Percentiles rank a stretch among this genome's conserved stretches.
Conservation (phyloP, 2,797 vertebrate species). For the Sebastes itinus region DNA sequence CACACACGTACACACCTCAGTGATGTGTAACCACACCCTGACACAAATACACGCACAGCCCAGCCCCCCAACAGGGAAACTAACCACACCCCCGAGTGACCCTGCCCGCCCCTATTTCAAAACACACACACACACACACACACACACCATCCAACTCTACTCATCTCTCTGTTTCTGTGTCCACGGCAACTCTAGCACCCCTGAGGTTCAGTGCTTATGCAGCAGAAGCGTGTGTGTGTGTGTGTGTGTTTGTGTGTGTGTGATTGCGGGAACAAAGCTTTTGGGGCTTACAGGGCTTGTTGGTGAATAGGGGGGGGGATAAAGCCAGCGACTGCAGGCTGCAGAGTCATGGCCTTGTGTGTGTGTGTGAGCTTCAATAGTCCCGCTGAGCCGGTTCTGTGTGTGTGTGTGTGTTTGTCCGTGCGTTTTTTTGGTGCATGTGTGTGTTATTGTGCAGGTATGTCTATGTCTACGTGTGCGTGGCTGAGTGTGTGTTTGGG, state of each 20-base stretch:
- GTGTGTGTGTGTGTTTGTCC: conserved; percentile 55
- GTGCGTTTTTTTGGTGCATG: conserved; percentile 50
- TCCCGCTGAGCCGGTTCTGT: conserved; percentile 83
- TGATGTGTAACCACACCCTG: conserved; percentile 72
- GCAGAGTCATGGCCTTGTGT: conserved; percentile 85
- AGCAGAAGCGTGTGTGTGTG: conserved; percentile 79
- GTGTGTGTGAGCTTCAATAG: conserved; percentile 80
- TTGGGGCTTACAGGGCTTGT: conserved; percentile 75
- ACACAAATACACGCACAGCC: conserved; percentile 41
- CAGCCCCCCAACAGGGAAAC: conserved; percentile 31
- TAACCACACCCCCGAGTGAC: conserved; percentile 63
- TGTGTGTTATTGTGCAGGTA: conserved; percentile 28
- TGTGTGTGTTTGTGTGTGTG: conserved; percentile 10
- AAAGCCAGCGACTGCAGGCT: conserved; percentile 81
- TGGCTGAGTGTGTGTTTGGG: conserved; percentile 45
- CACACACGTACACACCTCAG: conserved; percentile 25
- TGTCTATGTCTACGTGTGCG: conserved; percentile 9
- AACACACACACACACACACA: conserved; percentile 16
- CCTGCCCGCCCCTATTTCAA: conserved; percentile 13
- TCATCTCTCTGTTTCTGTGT: conserved; percentile 41
- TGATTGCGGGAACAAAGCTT: conserved; percentile 82
- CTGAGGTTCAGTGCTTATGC: conserved; percentile 84
- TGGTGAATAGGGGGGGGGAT: conserved; percentile 80
- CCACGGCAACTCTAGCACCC: conserved; percentile 55
- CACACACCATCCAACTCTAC: conserved; percentile 13